Conservation (phyloP, 2,888 invertebrate species). For the Hydriomena furcata region DNA sequence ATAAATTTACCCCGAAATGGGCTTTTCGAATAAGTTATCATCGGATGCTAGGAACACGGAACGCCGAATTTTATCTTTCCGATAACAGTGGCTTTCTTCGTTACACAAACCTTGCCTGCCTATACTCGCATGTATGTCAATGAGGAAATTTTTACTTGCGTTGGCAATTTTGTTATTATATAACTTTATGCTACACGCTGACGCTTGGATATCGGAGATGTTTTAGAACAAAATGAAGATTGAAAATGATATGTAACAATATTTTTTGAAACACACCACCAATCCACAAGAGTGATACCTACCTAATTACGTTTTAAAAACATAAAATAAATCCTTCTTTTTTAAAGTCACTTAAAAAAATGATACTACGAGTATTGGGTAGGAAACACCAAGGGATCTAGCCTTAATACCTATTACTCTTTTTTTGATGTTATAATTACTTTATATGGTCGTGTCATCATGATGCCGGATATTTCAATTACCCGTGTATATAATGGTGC, state of each 20-base stretch:
- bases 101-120: conserved; percentile 12
- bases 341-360: too few relatives aligned
- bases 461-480: too few relatives aligned
- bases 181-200: not conserved
- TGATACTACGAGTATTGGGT: too few relatives aligned
- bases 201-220: not conserved
- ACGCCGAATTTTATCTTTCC: conserved; percentile 62
- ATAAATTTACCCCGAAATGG: conserved; percentile 70
- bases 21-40: conserved; percentile 73
- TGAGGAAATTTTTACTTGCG: conserved; percentile 15
- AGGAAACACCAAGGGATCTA: too few relatives aligned
- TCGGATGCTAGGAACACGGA: conserved; percentile 64
- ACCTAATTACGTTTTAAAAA: too few relatives aligned
- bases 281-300: too few relatives aligned
- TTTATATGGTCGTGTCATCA: too few relatives aligned
- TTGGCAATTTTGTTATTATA: conserved; percentile 4
- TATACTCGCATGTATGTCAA: conserved; percentile 22
- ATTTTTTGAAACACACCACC: not conserved
- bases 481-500: too few relatives aligned
- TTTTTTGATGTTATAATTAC: too few relatives aligned
- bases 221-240: not conserved
- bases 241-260: too few relatives aligned
- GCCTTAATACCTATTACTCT: too few relatives aligned
- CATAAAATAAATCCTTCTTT: too few relatives aligned
- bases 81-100: conserved; percentile 51